Evolutionary conservation across 2,888 invertebrate species (phyloP).

Genomic region (Drosophila kanekoi): DNA sequence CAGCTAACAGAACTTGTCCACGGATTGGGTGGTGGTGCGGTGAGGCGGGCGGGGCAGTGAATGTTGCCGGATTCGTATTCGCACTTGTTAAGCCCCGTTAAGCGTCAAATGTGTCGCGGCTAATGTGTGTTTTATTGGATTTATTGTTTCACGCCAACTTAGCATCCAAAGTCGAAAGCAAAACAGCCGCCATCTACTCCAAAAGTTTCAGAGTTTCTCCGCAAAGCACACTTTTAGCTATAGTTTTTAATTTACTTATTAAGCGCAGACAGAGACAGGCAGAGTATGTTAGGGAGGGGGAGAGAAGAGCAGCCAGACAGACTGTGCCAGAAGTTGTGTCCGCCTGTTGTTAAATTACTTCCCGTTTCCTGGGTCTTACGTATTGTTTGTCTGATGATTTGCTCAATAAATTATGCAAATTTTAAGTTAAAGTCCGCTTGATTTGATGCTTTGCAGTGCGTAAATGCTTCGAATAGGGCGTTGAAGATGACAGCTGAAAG

Average conservation of each 20-base stretch:
- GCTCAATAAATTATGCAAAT: slow-evolving; percentile 68
- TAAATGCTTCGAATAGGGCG: slow-evolving; percentile 20
- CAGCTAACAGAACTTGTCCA: slow-evolving; percentile 42
- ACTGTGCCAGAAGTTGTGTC: slow-evolving; percentile 23
- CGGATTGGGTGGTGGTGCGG: too few species aligned
- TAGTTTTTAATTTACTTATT: slow-evolving; percentile 46
- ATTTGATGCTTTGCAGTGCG: slow-evolving; percentile 27
- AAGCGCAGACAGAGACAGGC: slow-evolving; percentile 17
- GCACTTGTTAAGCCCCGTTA: slow-evolving; percentile 64
- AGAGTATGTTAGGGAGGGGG: neutral
- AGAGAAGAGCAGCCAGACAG: neutral
- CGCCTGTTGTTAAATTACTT: slow-evolving; percentile 52
- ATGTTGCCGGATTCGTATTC: slow-evolving; percentile 30
- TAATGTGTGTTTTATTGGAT: slow-evolving; percentile 73
- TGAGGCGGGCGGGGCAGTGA: neutral
- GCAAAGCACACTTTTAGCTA: neutral
- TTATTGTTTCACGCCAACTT: slow-evolving; percentile 66
- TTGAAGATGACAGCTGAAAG: slow-evolving; percentile 25
- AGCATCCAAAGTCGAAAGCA: slow-evolving; percentile 37
- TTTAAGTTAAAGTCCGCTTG: slow-evolving; percentile 22
- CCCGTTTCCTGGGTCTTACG: slow-evolving; percentile 33
- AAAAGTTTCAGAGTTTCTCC: slow-evolving; percentile 2
- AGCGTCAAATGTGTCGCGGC: slow-evolving; percentile 71
- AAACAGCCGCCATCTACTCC: slow-evolving; percentile 25
- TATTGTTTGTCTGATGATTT: slow-evolving; percentile 43